These are phyloP conservation scores for Melipona quadrifasciata DNA, from an alignment of 1,140 invertebrate genomes.

Conservation along the genomic window DNA sequence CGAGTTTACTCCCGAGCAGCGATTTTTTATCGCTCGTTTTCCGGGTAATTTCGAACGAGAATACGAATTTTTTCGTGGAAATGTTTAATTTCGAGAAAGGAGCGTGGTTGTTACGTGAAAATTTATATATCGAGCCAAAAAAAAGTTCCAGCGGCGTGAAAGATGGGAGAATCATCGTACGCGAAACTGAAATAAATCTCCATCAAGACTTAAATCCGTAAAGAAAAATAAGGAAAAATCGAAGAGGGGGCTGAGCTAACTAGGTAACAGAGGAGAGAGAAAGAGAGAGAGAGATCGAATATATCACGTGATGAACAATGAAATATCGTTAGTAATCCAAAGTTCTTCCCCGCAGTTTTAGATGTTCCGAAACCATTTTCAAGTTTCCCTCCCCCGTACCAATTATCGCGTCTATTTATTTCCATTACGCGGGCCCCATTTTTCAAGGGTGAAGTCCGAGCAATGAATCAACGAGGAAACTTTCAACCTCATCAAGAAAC, in stretches of 20 bases:
- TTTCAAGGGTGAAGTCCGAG: neutral
- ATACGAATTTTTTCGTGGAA: neutral
- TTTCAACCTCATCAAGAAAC: slow-evolving; percentile 7
- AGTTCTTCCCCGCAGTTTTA: neutral
- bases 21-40: neutral
- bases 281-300: neutral
- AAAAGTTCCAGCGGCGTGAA: too few species aligned
- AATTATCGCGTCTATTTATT: slow-evolving; percentile 1
- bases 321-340: neutral
- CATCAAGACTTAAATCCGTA: neutral
- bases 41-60: neutral
- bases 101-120: too few species aligned
- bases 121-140: too few species aligned
- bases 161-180: too few species aligned
- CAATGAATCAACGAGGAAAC: slow-evolving; percentile 3
- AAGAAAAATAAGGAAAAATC: neutral
- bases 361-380: neutral
- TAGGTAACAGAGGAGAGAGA: neutral
- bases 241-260: too few species aligned
- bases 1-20: neutral
- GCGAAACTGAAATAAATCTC: too few species aligned
- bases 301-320: neutral
- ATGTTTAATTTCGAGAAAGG: neutral
- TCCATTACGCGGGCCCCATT: neutral
- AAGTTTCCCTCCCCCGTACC: neutral